Percentiles rank a stretch among this genome's conserved stretches.
phyloP scores from a whole-genome alignment of 35 echinoderm and acorn worm genomes.

The Heliocidaris tuberculata region DNA sequence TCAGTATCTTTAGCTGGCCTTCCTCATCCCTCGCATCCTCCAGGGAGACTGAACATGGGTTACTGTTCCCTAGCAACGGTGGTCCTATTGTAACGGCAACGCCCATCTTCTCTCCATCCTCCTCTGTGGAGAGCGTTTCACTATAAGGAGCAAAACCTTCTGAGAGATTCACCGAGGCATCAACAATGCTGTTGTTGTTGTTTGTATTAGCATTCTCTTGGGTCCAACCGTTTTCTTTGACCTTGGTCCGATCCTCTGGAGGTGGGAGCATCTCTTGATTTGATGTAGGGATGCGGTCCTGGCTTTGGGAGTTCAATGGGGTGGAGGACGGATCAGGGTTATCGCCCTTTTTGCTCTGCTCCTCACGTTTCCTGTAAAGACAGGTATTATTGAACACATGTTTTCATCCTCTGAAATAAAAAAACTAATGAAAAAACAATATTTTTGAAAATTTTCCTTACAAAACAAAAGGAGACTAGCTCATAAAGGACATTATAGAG shows the following conservation, averaged over 20 bases:
- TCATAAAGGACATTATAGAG: too few relatives aligned
- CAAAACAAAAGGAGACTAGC: too few relatives aligned
- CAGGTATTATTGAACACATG: background rate
- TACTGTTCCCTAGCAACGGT: background rate
- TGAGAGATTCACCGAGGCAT: background rate
- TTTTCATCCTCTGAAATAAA: background rate
- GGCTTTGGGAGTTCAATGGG: background rate
- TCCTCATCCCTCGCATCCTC: background rate
- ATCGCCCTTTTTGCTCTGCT: slow-evolving; percentile 30
- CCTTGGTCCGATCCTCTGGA: background rate
- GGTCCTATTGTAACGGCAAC: slow-evolving; percentile 16
- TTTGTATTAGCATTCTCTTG: background rate
- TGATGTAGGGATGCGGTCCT: background rate
- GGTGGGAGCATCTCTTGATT: background rate
- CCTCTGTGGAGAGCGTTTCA: background rate
- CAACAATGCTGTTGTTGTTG: slow-evolving; percentile 1
- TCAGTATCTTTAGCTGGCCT: background rate
- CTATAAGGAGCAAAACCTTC: background rate
- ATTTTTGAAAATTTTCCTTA: too few relatives aligned
- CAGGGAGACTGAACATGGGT: background rate
- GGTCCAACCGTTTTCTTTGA: slow-evolving; percentile 28
- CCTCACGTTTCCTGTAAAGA: slow-evolving; percentile 32
- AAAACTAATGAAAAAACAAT: too few relatives aligned
- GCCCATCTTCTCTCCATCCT: background rate
- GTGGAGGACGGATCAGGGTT: background rate